phyloP scores from a whole-genome alignment of 1,140 invertebrate genomes.

The Nixonia krombeini region DNA sequence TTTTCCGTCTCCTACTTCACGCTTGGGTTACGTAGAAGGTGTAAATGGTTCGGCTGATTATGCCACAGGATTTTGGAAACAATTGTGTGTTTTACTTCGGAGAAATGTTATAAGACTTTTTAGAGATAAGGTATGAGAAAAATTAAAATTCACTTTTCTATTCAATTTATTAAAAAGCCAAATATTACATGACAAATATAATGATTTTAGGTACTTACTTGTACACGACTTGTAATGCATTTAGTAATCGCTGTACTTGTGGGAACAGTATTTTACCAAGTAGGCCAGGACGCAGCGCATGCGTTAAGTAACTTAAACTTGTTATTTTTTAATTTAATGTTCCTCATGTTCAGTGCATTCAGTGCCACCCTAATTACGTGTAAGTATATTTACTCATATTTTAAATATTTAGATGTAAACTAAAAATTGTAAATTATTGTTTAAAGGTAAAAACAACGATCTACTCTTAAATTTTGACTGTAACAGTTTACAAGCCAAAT shows the following conservation, averaged over 20 bases:
- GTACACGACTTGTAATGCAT: slow-evolving; percentile 84
- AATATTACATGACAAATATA: too few relatives aligned
- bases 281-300: slow-evolving; percentile 83
- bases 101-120: slow-evolving; percentile 72
- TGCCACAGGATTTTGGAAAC: slow-evolving; percentile 73
- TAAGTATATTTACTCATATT: slow-evolving; percentile 73
- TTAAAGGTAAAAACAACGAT: too few relatives aligned
- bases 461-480: too few relatives aligned
- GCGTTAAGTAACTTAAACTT: slow-evolving; percentile 83
- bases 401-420: not conserved
- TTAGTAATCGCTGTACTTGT: slow-evolving; percentile 83
- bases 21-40: slow-evolving; percentile 22
- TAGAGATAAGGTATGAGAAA: slow-evolving; percentile 56
- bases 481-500: too few relatives aligned
- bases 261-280: slow-evolving; percentile 84
- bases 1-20: slow-evolving; percentile 30
- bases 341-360: slow-evolving; percentile 90
- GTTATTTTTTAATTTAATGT: slow-evolving; percentile 87
- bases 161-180: too few relatives aligned
- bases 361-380: slow-evolving; percentile 89
- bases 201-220: slow-evolving; percentile 76
- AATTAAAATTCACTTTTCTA: too few relatives aligned
- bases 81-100: slow-evolving; percentile 74
- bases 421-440: slow-evolving; percentile 2
- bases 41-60: slow-evolving; percentile 54